Evolutionary conservation across 1,140 invertebrate species (phyloP).

Genomic region (Drosophila bocqueti): DNA sequence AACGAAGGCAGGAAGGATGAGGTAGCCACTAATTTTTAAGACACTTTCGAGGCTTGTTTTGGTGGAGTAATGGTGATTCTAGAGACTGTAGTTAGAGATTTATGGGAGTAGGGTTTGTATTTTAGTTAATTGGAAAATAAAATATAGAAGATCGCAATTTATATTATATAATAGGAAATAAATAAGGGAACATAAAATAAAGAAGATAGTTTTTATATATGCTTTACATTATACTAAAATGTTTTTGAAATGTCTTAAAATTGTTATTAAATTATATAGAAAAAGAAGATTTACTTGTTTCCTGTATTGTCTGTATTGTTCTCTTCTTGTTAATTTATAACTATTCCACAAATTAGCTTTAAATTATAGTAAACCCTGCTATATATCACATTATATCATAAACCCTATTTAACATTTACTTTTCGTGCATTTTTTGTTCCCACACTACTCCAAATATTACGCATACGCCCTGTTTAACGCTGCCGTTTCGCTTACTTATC

Average conservation of each 20-base stretch:
- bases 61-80: not conserved
- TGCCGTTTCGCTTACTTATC: conserved; percentile 5
- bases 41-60: not conserved
- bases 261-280: too few species aligned
- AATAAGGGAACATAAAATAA: not conserved
- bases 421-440: not conserved
- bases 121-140: not conserved
- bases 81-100: not conserved
- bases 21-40: not conserved
- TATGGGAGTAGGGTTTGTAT: not conserved
- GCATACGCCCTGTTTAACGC: conserved; percentile 39
- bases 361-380: not conserved
- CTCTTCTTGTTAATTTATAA: not conserved
- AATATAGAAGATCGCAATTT: too few species aligned
- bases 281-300: not conserved
- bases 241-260: too few species aligned
- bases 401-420: not conserved
- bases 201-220: too few species aligned
- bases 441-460: conserved; percentile 11
- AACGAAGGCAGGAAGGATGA: not conserved
- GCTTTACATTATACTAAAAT: too few species aligned
- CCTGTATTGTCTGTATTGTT: not conserved
- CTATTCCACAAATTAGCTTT: not conserved
- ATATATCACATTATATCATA: not conserved
- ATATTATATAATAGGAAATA: not conserved